A percentile compares a stretch with the other conserved stretches of the same genome.
Evolutionary conservation across 2,113 vertebrate genomes (phyloP).

Genomic region (Garra rufa): DNA sequence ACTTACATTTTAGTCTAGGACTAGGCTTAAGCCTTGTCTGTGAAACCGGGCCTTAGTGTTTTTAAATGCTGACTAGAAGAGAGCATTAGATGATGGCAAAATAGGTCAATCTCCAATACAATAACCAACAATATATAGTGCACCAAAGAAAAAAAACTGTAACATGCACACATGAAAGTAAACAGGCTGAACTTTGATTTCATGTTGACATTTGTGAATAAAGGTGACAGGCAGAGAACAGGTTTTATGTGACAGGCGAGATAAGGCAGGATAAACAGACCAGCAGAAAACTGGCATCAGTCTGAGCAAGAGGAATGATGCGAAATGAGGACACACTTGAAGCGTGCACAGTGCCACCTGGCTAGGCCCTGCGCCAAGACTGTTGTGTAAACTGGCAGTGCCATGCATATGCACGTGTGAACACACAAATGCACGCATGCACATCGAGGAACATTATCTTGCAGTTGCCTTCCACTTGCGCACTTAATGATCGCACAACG

Average conservation of each 20-base stretch:
- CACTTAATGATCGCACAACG: constrained; percentile 19
- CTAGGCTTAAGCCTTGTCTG: no score
- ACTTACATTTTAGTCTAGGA: no score
- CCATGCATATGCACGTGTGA: constrained; percentile 33
- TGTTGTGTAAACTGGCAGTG: constrained; percentile 41
- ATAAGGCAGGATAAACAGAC: constrained; percentile 51
- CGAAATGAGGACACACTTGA: constrained; percentile 63
- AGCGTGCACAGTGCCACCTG: constrained; percentile 67
- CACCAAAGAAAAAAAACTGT: background rate
- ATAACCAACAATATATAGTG: background rate
- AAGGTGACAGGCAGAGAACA: constrained; percentile 30
- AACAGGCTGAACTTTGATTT: background rate
- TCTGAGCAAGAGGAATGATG: constrained; percentile 65
- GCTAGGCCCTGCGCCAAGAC: constrained; percentile 62
- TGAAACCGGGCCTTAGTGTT: no score
- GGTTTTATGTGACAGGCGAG: constrained; percentile 36
- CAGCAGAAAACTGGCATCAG: constrained; percentile 31
- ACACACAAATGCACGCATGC: background rate
- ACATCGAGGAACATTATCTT: background rate
- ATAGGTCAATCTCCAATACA: no score
- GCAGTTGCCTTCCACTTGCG: background rate
- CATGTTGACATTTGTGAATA: constrained; percentile 21
- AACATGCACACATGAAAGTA: background rate
- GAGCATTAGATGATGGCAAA: background rate
- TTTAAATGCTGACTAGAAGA: background rate